Conservation (phyloP, 1,140 invertebrate species). For the Drosophila quadrilineata region DNA sequence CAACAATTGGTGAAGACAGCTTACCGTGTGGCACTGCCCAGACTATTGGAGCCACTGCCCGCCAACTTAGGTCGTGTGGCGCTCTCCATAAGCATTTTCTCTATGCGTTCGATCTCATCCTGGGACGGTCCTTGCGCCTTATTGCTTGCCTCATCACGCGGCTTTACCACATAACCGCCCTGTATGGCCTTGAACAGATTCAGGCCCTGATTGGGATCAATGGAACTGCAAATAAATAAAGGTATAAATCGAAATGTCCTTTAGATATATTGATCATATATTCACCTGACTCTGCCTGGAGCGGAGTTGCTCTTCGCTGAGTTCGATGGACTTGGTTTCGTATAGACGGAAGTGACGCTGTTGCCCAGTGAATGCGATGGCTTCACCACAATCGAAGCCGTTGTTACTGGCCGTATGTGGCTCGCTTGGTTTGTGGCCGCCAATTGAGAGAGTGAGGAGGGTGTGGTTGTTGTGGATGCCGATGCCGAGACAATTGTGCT, state of each 20-base stretch:
- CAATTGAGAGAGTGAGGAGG: conserved; percentile 81
- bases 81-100: conserved; percentile 82
- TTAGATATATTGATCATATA: background rate
- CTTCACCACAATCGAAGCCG: conserved; percentile 85
- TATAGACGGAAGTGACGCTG: conserved; percentile 80
- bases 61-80: conserved; percentile 66
- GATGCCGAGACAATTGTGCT: conserved; percentile 67
- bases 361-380: conserved; percentile 82
- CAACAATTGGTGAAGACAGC: background rate
- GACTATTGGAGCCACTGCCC: conserved; percentile 78
- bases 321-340: conserved; percentile 80
- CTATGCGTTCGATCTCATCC: conserved; percentile 85
- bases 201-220: conserved; percentile 78
- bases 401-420: conserved; percentile 86
- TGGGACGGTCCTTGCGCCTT: conserved; percentile 85
- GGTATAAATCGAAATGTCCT: background rate
- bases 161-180: conserved; percentile 91
- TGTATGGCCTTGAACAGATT: conserved; percentile 84
- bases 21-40: conserved; percentile 76
- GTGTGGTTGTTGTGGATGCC: conserved; percentile 57
- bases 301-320: conserved; percentile 80
- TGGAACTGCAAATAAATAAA: conserved; percentile 66
- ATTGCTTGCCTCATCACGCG: conserved; percentile 88
- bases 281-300: conserved; percentile 73
- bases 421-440: conserved; percentile 80